Evolutionary conservation across 2,797 vertebrate genomes (phyloP), one percentile per base, ranked within the genome.

Genomic region (Ctenopoma multispine): DNA sequence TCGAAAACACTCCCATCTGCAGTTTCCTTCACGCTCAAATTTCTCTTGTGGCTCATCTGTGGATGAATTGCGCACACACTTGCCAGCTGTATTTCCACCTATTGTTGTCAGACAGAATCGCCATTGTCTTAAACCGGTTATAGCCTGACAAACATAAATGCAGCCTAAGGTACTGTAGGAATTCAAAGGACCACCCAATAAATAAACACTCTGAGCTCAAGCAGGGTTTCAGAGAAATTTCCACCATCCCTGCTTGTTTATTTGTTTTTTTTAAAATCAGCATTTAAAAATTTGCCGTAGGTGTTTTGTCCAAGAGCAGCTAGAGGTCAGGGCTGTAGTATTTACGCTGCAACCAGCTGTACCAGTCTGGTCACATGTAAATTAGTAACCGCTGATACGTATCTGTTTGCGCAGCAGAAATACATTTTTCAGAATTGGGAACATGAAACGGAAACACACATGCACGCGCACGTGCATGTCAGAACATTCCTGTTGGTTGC

Each of bases 51-150:
- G 84, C 90, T 90, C 85, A 83, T 88, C 84, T 81, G 77, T 6
- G 68, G 74, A 63, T 20, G 82, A 61, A 53, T 69, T 82, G 75
- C 61, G 70, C 72, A 76, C 88, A 85, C 84, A 40, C 72, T 85
- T 59, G 31, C 77, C 90, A 87, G 88, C 90, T 92, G 89, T 69
- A 81, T 90, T 92, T 91, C 91, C 91, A 90, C 88, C 90, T 90
- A 91, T 91, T 92, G 90, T 92, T 92, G 78, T 90, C 79, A 24
- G 77, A 87, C 83, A 91, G 83, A 92, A 90, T 91, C 62, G 64
- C 89, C 85, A 90, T 91, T 93, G 91, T 91, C 83, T 90, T 43
- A 83, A 54, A 92, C 91, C 91, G 91, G 91, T 89, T 91, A 71
- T 71, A 84, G 84, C 87, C 77, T 13, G 75, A 87, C 87, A 91